Base-by-base conservation (phyloP, 2,888 invertebrate species). In the Lissonota sp. region DNA sequence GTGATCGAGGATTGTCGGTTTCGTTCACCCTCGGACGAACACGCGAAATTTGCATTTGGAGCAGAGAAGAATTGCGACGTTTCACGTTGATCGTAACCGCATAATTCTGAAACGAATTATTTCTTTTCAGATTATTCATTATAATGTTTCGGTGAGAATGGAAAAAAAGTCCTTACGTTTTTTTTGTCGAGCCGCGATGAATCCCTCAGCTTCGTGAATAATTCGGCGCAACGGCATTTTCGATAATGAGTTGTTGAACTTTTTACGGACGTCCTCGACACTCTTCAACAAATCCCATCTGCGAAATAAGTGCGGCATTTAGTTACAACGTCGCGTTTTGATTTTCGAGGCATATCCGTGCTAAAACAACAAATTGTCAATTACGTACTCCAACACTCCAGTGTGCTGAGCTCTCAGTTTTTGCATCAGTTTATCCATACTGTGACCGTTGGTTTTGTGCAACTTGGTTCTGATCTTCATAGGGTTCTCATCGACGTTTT, bases 241-340 rank as follows among this genome's bases (percentile, higher is more conserved):
- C 16, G 85, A 71, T 53, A 90, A 69, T 6, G 87, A 82, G 58
- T 87, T 83, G 14, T 86, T 86, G 71, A 87, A 85, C 5, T 78
- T 82, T 53, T 80, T 80, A 6, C 88, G 88, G 26, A 89, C 84
- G 39, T 75, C 78, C 1, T 79, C 37, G 62, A 90, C 64, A 60
- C 85, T 82, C 42, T 86, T 85, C 26, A 89, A 26, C 37, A 90
- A 76, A 80, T 89, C 89, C 8, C 79, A 62, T 76, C 88, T 88
- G 64, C 39, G 83, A 73, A 70, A 53, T 49, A 8, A 57, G 26
- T 53, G 49, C 10, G 10, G 12, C 10, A 2, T 26, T 26, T 26
- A 26, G 26, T 26, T 26, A 26, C 26, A 26, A 26, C 26, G 26
- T 2, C 26, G 26, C 1, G 26, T 26, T 26, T 26, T 26, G 26